Evolutionary conservation across 1,140 invertebrate genomes (phyloP).

Genomic region (Megalopta genalis): DNA sequence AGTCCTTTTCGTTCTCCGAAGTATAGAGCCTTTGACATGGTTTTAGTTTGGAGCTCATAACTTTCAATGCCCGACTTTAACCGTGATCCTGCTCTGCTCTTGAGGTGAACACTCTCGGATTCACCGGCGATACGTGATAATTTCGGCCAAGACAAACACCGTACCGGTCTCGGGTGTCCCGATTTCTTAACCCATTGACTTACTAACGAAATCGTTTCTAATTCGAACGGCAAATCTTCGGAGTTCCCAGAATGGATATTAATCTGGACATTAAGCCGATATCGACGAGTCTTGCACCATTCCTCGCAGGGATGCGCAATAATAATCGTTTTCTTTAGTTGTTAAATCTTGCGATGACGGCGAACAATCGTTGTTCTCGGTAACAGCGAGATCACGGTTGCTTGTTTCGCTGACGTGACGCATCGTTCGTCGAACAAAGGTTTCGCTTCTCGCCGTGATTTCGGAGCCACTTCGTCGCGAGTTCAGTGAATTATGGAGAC

Average conservation of each 20-base stretch:
- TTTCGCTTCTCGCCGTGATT: not conserved
- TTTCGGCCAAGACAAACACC: not conserved
- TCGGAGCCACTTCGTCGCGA: not conserved
- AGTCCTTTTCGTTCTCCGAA: too few relatives aligned
- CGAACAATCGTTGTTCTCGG: conserved; percentile 11
- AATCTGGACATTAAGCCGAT: too few relatives aligned
- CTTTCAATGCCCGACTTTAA: not conserved
- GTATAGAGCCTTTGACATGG: not conserved
- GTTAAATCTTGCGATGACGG: not conserved
- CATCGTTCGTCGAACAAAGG: conserved; percentile 19
- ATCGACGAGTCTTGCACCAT: not conserved
- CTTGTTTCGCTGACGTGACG: not conserved
- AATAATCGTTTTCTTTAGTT: conserved; percentile 5
- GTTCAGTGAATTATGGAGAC: not conserved
- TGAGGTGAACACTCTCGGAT: conserved; percentile 6
- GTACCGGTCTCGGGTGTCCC: not conserved
- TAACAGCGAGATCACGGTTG: conserved; percentile 19
- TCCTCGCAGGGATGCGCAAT: not conserved
- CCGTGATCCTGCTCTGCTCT: not conserved
- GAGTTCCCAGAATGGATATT: not conserved
- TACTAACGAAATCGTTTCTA: conserved; percentile 31
- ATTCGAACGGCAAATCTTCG: not conserved
- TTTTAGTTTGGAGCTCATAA: not conserved
- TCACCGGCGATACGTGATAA: not conserved
- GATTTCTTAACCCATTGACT: conserved; percentile 35